Evolutionary conservation across 2,113 vertebrate species (phyloP), one percentile per base, ranked within the genome.

Genomic region (Lepisosteus osseus): DNA sequence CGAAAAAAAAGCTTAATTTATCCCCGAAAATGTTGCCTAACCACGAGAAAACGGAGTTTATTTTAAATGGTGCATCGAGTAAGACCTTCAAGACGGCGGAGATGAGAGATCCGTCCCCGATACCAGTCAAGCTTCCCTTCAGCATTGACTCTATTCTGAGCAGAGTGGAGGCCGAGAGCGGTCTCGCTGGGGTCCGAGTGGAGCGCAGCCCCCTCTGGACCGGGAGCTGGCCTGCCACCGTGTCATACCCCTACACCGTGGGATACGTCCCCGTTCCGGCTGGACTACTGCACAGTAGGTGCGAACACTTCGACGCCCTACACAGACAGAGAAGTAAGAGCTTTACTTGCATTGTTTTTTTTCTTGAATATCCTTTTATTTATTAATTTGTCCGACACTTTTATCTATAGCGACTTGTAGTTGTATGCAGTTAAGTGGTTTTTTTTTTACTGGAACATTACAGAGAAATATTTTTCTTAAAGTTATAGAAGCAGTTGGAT

Each of bases 71-170:
- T 13, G 11, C n/a, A 5, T 11, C 57, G 9, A 59, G 7, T 13
- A 8, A 59, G 2, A 4, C 5, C 57, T n/a, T 59, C 9, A 59
- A 13, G 12, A 59, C 5, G 57, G 2, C 57, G 9, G n/a, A 13
- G 29, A 29, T 29, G 29, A 29, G 29, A 29, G 29, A 29, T 29
- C 29, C 57, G 3, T 13, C 57, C 57, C 12, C 1, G 0, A 8
- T 54, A 3, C 65, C 14, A 41, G 68, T 70, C 3, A 77, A 45
- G 65, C 72, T 6, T 71, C 29, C 83, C 61, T 90, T 88, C 72
- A 81, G 80, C n/a, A 78, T 89, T 6, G 87, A 90, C 59, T 83
- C 87, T 51, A 82, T 90, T 69, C 80, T 90, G 41, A 76, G 82
- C 8, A 79, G 57, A 59, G 57, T 79, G 0, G 74, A 47, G 8